Evolutionary conservation across 1,140 invertebrate species (phyloP).

Genomic region (Panagrolaimus sp.): DNA sequence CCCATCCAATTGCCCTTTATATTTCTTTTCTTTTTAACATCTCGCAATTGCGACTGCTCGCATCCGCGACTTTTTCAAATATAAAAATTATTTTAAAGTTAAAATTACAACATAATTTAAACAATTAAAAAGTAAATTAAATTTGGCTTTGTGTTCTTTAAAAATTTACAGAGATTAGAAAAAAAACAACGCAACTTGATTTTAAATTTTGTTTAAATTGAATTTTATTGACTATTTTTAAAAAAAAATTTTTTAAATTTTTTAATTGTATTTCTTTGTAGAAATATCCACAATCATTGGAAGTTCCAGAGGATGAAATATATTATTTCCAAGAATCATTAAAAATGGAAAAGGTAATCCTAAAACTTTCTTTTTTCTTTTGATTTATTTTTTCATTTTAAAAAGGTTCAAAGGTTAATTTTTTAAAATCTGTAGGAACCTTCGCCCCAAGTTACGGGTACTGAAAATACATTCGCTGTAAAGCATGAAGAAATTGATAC

Average conservation of each 20-base stretch:
- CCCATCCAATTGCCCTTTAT: too few relatives aligned
- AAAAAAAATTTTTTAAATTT: not conserved
- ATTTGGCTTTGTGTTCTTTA: too few relatives aligned
- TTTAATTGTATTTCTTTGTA: constrained; percentile 58
- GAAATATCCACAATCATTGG: constrained; percentile 74
- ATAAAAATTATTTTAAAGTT: too few relatives aligned
- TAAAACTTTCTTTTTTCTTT: constrained; percentile 21
- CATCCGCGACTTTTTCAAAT: too few relatives aligned
- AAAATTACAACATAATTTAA: too few relatives aligned
- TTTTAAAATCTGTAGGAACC: constrained; percentile 62
- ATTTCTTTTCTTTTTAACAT: too few relatives aligned
- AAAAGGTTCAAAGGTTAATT: not conserved
- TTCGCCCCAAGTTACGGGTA: constrained; percentile 63
- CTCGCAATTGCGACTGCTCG: too few relatives aligned
- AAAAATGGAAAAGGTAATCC: constrained; percentile 70
- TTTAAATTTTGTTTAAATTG: not conserved
- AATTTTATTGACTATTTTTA: not conserved
- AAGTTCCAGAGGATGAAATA: constrained; percentile 85
- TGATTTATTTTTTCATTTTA: constrained; percentile 9
- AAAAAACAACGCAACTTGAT: too few relatives aligned
- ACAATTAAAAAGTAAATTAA: too few relatives aligned
- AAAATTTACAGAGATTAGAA: too few relatives aligned
- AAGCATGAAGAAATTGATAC: constrained; percentile 65
- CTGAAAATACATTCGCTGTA: constrained; percentile 65
- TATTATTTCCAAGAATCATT: constrained; percentile 74